Base-by-base conservation (phyloP, 1,140 invertebrate genomes). In the Drosophila ambigua region DNA sequence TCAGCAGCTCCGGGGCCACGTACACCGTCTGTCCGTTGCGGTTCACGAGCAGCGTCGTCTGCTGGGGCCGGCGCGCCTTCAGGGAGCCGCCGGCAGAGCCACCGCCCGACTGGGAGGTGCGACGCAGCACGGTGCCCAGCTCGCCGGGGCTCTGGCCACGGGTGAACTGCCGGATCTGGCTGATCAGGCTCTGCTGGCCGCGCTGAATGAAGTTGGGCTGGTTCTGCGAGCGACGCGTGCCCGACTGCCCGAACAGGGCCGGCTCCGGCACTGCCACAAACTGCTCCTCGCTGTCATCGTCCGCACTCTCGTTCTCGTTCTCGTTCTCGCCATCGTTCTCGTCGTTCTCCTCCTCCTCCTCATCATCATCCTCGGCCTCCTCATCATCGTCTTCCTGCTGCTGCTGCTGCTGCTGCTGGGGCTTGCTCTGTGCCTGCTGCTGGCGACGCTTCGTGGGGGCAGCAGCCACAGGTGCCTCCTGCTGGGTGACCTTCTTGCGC, bases 21-120 rank as follows among this genome's bases (percentile, higher is more conserved):
- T 91, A 91, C 1, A 91, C 49, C 8, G 90, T 75, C 67, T 91
- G 89, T 0, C 90, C 90, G 48, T 91, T 91, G 63, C 90, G 90
- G 16, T 91, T 91, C 0, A 91, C 63, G 9, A 91, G 50, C 0
- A 91, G 51, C 0, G 90, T 91, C 7, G 80, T 50, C 50, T 88
- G 84, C 48, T 90, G 82, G 0, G 83, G 83, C 0, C 83, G 79
- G 6, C 83, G 68, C 7, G 45, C 31, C 41, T 81, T 44, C 24
- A n/a, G n/a, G 35, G 35, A 39, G 1, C 20, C 20, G 2, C 15
- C 6, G 24, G 20, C n/a, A 35, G 24, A 11, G 8, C 9, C 62
- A 7, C 23, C 24, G 26, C 20, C 15, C 0, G 60, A 61, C 3
- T 69, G 8, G 6, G 44, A 13, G 23, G 45, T 51, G 16, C 69